A percentile compares a stretch with the other conserved stretches of the same genome.
These are phyloP conservation scores for Pangasius mekongensis DNA, from an alignment of 2,797 vertebrate species.

Conservation along the genomic window DNA sequence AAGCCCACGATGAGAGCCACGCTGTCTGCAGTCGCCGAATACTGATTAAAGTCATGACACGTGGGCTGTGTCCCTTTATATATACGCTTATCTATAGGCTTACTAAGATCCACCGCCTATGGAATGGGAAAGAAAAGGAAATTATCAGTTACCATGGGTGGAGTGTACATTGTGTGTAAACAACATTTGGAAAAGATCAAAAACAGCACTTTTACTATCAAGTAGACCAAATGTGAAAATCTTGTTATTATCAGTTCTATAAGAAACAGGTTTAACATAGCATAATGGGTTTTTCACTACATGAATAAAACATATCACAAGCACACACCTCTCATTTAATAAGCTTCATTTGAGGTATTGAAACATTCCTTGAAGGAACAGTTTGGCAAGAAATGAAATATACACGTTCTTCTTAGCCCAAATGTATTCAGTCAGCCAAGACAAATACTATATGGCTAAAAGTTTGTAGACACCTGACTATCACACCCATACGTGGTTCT, in stretches of 20 bases:
- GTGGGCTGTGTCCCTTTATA: constrained; percentile 93
- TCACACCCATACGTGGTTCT: not conserved
- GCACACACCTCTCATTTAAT: not conserved
- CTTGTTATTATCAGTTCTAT: not conserved
- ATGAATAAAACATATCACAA: not conserved
- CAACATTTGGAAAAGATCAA: not conserved
- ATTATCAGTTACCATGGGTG: not conserved
- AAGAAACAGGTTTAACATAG: not conserved
- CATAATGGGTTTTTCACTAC: not conserved
- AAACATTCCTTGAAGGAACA: not conserved
- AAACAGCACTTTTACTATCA: not conserved
- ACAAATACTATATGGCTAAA: not conserved
- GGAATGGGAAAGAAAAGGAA: constrained; percentile 33
- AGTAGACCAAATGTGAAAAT: not conserved
- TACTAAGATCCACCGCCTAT: constrained; percentile 89
- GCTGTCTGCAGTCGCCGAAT: constrained; percentile 85
- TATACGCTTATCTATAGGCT: constrained; percentile 91
- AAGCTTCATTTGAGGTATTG: not conserved
- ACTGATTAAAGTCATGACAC: constrained; percentile 92
- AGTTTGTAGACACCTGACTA: not conserved
- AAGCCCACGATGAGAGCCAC: constrained; percentile 89
- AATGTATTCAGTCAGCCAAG: not conserved
- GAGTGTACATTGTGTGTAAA: not conserved
- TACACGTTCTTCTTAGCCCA: not conserved
- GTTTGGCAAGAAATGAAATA: not conserved